phyloP scores from a whole-genome alignment of 2,888 invertebrate genomes.

The Pherbina coryleti region DNA sequence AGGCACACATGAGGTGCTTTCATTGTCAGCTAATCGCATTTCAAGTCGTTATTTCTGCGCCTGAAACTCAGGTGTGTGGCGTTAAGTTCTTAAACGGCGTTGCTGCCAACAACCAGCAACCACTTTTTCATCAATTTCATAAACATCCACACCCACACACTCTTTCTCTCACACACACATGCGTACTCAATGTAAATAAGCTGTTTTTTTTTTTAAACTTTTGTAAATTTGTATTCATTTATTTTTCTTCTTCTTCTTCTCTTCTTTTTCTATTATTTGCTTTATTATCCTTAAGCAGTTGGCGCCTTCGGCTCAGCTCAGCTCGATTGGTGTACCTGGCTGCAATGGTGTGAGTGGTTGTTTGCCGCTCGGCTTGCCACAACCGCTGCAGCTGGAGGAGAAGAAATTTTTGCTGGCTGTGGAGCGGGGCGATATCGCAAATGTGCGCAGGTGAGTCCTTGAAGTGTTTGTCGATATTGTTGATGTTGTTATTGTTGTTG shows the following conservation, averaged over 20 bases:
- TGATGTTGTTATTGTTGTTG: neutral
- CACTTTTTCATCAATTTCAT: no score
- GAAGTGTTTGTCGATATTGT: neutral
- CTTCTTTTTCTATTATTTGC: neutral
- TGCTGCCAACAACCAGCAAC: no score
- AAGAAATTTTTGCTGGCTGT: constrained; percentile 93
- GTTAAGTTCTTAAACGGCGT: no score
- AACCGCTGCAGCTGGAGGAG: constrained; percentile 83
- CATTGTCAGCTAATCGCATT: constrained; percentile 28
- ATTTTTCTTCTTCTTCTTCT: neutral
- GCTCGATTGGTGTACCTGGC: constrained; percentile 46
- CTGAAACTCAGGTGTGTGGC: no score
- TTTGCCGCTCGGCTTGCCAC: constrained; percentile 77
- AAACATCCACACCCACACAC: neutral
- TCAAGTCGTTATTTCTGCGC: neutral
- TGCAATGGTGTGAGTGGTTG: constrained; percentile 62
- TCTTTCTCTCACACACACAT: neutral
- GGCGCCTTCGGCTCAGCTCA: constrained; percentile 37
- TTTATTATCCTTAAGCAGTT: constrained; percentile 43
- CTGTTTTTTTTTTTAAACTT: constrained; percentile 1
- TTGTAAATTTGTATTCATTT: neutral
- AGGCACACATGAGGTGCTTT: neutral
- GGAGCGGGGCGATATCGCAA: constrained; percentile 91
- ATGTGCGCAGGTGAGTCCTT: constrained; percentile 79
- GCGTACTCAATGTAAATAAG: constrained; percentile 5